Evolutionary conservation across 2,888 invertebrate species (phyloP).

Genomic region (Drosophila subsilvestris): DNA sequence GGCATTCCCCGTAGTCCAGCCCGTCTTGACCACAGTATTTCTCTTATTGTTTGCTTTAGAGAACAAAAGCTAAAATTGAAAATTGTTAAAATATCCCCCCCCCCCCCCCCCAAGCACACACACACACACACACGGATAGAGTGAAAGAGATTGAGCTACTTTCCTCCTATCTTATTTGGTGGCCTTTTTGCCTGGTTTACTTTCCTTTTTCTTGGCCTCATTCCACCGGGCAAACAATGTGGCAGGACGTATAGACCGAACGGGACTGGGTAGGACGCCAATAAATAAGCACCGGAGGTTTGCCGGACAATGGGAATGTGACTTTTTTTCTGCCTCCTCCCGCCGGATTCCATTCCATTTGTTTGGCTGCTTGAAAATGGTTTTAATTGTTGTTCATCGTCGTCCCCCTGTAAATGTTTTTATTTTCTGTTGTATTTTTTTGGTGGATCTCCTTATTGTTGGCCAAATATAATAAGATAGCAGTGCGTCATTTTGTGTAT

Average conservation of each 20-base stretch:
- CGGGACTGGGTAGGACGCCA: slow-evolving; percentile 65
- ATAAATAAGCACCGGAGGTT: slow-evolving; percentile 69
- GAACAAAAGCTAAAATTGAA: slow-evolving; percentile 79
- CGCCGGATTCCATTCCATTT: slow-evolving; percentile 17
- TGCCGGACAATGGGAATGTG: slow-evolving; percentile 40
- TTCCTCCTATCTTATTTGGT: slow-evolving; percentile 63
- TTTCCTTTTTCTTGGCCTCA: slow-evolving; percentile 50
- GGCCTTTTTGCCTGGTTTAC: slow-evolving; percentile 76
- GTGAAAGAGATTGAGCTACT: slow-evolving; percentile 55
- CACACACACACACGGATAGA: slow-evolving; percentile 35
- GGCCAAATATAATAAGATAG: slow-evolving; percentile 76
- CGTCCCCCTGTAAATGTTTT: slow-evolving; percentile 20
- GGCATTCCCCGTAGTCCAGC: not conserved
- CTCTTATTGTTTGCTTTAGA: slow-evolving; percentile 46
- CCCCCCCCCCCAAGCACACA: slow-evolving; percentile 24
- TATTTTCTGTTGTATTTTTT: slow-evolving; percentile 31
- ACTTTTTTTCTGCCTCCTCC: slow-evolving; percentile 37
- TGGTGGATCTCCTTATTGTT: slow-evolving; percentile 63
- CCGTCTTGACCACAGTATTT: slow-evolving; percentile 27
- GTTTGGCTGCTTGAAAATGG: slow-evolving; percentile 75
- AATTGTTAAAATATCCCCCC: slow-evolving; percentile 76
- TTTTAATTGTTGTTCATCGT: slow-evolving; percentile 75
- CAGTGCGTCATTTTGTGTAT: slow-evolving; percentile 66
- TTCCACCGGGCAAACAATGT: slow-evolving; percentile 69
- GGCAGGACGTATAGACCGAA: not conserved